Evolutionary conservation across 2,888 invertebrate species (phyloP).

Genomic region (Acleris sparsana): DNA sequence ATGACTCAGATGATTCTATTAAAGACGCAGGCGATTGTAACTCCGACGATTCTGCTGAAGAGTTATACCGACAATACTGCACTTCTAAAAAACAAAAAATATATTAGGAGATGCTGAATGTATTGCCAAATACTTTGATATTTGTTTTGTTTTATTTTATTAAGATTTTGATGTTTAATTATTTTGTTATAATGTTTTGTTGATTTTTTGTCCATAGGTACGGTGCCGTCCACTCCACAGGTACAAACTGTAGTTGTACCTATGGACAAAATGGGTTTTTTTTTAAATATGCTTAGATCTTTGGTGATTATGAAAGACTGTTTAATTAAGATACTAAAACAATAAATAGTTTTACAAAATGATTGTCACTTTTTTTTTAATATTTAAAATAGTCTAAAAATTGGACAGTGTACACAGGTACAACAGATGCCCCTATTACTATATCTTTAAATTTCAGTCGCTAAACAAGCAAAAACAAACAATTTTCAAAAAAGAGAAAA

Average conservation of each 20-base stretch:
- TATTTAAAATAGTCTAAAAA: background rate
- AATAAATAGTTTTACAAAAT: conserved; percentile 1
- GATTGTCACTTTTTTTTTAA: background rate
- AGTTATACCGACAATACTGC: conserved; percentile 2
- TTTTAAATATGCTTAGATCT: too few species aligned
- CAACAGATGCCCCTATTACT: background rate
- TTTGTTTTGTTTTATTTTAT: background rate
- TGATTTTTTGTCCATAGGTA: too few species aligned
- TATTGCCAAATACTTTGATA: background rate
- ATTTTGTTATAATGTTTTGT: too few species aligned
- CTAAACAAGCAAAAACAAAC: too few species aligned
- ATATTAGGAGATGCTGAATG: background rate
- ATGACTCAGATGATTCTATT: background rate
- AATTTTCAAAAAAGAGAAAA: too few species aligned
- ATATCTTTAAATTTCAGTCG: too few species aligned
- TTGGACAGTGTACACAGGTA: too few species aligned
- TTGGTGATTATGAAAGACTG: too few species aligned
- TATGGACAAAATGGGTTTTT: too few species aligned
- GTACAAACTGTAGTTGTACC: too few species aligned
- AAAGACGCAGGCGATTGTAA: background rate
- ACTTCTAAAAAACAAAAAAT: background rate
- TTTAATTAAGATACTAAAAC: background rate
- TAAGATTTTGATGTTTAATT: background rate
- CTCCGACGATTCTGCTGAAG: conserved; percentile 2
- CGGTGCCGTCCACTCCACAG: too few species aligned